phyloP scores from a whole-genome alignment of 2,113 vertebrate species.

The Ciconia maguari region DNA sequence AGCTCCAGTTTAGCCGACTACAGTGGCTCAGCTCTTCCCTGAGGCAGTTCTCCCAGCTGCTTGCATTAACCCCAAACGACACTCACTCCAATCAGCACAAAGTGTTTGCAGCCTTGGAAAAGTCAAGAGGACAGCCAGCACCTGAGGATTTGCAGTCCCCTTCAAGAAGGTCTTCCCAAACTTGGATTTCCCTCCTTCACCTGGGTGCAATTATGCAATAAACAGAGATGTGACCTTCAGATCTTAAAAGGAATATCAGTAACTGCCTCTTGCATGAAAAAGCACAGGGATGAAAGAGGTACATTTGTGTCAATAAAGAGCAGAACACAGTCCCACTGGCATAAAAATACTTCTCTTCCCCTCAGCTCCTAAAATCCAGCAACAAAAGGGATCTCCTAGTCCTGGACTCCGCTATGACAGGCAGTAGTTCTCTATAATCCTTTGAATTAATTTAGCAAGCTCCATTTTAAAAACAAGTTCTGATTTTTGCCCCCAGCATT shows the following conservation, averaged over 20 bases:
- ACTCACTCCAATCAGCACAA: not conserved
- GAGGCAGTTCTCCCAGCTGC: not conserved
- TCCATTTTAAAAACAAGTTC: conserved; percentile 53
- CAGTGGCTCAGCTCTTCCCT: not conserved
- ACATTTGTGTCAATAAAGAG: conserved; percentile 49
- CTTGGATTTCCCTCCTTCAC: not conserved
- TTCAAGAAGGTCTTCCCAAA: not conserved
- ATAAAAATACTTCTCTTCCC: not conserved
- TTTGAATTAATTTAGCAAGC: conserved; percentile 54
- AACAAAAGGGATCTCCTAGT: conserved; percentile 52
- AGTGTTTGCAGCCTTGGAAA: not conserved
- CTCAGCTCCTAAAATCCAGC: not conserved
- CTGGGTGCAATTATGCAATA: conserved; percentile 25
- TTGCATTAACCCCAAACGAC: not conserved
- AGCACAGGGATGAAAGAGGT: not conserved
- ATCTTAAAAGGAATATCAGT: conserved; percentile 32
- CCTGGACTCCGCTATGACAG: not conserved
- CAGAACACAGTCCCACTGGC: conserved; percentile 1
- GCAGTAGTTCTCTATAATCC: not conserved
- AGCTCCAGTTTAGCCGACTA: not conserved
- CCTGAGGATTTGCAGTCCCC: not conserved
- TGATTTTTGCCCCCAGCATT: conserved; percentile 56
- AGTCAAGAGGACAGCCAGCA: not conserved
- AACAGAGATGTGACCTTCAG: conserved; percentile 37
- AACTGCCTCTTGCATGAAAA: conserved; percentile 13